Conservation (phyloP, 2,888 invertebrate species). For the Hypsopygia costalis region DNA sequence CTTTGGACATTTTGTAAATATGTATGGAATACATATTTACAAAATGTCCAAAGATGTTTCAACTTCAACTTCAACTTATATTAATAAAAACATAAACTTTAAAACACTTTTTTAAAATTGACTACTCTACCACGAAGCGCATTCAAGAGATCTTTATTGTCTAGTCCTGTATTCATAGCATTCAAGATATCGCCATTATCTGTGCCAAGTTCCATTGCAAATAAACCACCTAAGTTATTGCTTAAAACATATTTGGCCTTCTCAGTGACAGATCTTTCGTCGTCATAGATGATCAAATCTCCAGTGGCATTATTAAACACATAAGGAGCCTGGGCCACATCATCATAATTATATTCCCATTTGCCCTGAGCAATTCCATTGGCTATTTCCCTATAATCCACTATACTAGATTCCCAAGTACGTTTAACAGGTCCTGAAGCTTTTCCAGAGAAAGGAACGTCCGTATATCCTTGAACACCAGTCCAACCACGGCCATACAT, state of each 20-base stretch:
- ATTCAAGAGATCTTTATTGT: too few species aligned
- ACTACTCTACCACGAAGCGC: too few species aligned
- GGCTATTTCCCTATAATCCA: too few species aligned
- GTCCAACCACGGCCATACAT: conserved; percentile 77
- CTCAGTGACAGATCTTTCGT: conserved; percentile 66
- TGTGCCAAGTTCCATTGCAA: conserved; percentile 73
- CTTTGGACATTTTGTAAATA: too few species aligned
- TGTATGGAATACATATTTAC: too few species aligned
- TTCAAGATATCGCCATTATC: conserved; percentile 71
- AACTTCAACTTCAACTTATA: too few species aligned
- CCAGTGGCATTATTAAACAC: conserved; percentile 65
- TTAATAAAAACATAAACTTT: too few species aligned
- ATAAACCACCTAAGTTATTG: conserved; percentile 67
- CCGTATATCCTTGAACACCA: conserved; percentile 56
- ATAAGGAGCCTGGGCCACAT: conserved; percentile 69
- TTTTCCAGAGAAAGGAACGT: conserved; percentile 63
- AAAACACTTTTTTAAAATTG: too few species aligned
- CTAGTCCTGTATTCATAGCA: conserved; percentile 68
- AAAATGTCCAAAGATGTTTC: too few species aligned
- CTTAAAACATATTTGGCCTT: conserved; percentile 72
- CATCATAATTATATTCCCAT: conserved; percentile 67
- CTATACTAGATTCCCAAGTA: conserved; percentile 74
- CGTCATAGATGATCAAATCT: conserved; percentile 67
- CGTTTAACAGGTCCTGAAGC: conserved; percentile 70
- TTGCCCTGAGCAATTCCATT: too few species aligned